These are phyloP conservation scores for Gorsachius magnificus DNA, from an alignment of 2,797 vertebrate species.

Conservation along the genomic window DNA sequence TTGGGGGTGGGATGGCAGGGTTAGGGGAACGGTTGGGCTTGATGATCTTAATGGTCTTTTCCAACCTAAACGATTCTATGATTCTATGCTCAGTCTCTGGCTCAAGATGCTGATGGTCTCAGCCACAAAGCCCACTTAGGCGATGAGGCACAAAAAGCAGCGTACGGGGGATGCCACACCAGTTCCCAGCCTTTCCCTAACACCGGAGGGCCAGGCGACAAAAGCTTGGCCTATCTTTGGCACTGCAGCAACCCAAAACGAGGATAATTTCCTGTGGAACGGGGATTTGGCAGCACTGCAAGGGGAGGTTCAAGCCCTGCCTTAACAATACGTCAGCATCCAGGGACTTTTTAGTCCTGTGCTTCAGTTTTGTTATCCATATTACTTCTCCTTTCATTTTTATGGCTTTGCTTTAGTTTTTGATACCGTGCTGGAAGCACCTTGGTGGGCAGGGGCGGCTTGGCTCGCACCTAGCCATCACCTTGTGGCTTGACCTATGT, in stretches of 20 bases:
- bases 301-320: not conserved
- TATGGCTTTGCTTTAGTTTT: conserved; percentile 26
- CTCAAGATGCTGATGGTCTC: not conserved
- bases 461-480: not conserved
- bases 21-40: too few relatives aligned
- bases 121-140: not conserved
- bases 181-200: not conserved
- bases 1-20: too few relatives aligned
- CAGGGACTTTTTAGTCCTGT: not conserved
- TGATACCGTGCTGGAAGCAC: not conserved
- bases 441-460: not conserved
- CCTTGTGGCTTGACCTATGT: conserved; percentile 20
- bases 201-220: not conserved
- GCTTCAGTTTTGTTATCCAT: conserved; percentile 22
- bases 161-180: not conserved
- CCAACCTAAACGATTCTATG: too few relatives aligned
- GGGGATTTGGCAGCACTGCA: not conserved
- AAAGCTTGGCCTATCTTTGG: not conserved
- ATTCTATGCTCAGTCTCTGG: not conserved
- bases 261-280: not conserved
- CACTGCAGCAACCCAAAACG: not conserved
- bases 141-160: not conserved
- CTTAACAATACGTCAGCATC: not conserved
- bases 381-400: conserved; percentile 47
- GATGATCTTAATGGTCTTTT: too few relatives aligned